Evolutionary conservation across 2,797 vertebrate species (phyloP).

Genomic region (Myotis myotis): DNA sequence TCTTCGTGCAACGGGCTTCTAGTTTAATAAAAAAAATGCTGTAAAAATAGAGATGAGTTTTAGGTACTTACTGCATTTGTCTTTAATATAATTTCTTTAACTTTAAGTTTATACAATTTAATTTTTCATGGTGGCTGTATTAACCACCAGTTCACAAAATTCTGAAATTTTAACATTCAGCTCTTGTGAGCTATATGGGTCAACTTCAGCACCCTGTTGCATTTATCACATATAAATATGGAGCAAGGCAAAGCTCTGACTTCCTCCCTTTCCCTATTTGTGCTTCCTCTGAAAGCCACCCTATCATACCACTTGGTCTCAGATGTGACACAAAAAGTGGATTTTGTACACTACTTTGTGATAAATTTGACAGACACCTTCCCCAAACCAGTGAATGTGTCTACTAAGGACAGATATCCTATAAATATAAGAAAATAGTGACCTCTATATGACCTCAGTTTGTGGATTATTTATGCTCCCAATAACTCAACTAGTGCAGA

Average conservation of each 20-base stretch:
- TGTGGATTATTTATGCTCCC: neutral
- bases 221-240: neutral
- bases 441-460: neutral
- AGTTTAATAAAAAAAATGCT: neutral
- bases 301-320: neutral
- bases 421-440: neutral
- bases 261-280: neutral
- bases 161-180: constrained; percentile 2
- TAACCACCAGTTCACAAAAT: neutral
- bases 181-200: neutral
- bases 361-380: neutral
- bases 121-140: neutral
- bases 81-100: neutral
- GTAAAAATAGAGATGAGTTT: neutral
- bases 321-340: neutral
- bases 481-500: neutral
- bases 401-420: neutral
- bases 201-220: neutral
- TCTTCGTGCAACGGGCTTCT: too few species aligned
- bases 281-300: neutral
- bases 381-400: neutral
- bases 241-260: neutral
- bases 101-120: neutral
- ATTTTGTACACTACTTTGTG: neutral
- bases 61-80: neutral